Base-by-base conservation (phyloP, 2,797 vertebrate genomes). In the Lacerta viridis region DNA sequence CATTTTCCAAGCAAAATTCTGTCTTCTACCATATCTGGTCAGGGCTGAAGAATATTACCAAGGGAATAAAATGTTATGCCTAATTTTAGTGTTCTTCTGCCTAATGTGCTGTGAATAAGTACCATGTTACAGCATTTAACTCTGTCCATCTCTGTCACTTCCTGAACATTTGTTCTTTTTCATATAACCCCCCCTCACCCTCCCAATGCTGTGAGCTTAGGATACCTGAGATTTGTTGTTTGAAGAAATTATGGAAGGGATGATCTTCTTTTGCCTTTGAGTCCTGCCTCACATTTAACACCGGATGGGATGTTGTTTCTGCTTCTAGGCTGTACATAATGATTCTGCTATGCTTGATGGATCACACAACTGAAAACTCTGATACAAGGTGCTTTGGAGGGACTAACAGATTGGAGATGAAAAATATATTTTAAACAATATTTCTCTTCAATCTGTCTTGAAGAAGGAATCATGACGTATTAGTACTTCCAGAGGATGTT, bases 31-130 rank as follows among this genome's bases (percentile, higher is more conserved):
- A 74, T 91, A 86, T 94, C 82, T 93, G 90, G 92, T 87, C 90
- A 92, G 89, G 93, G 91, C 77, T 59, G 11, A 88, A 95, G 75
- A 76, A 91, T 94, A 94, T 94, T 93, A 93, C 87, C 94, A 92
- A 91, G 96, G 93, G 93, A 95, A 95, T 94, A 95, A 95, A 94
- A 96, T 93, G 90, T 94, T 94, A 93, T 94, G 95, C 94, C 93
- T 94, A 88, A 93, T 93, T 96, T 96, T 94, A 92, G 93, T 93
- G 93, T 94, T 93, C 95, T 87, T 93, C 76, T 91, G 94, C 93
- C 92, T 96, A 95, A 93, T 94, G 94, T 93, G 91, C 93, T 95
- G 93, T 95, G 94, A 93, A 94, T 94, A 93, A 94, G 93, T 92
- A 79, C 91, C 89, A 77, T 86, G 95, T 94, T 95, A 92, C 78